Evolutionary conservation across 2,113 vertebrate genomes (phyloP).

Genomic region (Redunca redunca): DNA sequence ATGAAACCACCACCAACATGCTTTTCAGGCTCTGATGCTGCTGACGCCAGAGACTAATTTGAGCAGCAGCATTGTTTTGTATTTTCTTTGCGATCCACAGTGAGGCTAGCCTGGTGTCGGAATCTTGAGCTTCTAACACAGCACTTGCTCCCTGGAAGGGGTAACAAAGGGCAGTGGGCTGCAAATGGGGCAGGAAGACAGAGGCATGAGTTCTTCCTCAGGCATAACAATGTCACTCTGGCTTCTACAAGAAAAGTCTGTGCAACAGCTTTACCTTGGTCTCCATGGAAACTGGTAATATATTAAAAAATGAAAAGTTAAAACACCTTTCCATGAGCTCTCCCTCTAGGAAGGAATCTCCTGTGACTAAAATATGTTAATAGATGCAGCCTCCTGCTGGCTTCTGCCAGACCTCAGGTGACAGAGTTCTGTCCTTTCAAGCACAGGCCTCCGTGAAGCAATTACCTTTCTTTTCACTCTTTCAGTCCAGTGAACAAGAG

Average conservation of each 20-base stretch:
- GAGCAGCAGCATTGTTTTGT: background rate
- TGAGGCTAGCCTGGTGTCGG: background rate
- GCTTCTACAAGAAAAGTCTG: background rate
- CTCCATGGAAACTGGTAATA: conserved; percentile 55
- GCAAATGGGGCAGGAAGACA: background rate
- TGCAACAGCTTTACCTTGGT: conserved; percentile 16
- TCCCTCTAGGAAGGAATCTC: conserved; percentile 34
- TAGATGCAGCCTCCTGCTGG: background rate
- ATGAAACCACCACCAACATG: background rate
- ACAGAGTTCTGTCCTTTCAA: background rate
- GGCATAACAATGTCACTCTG: background rate
- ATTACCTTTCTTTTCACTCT: background rate
- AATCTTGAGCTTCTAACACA: background rate
- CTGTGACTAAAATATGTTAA: conserved; percentile 3
- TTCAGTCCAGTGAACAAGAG: background rate
- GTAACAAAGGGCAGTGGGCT: background rate
- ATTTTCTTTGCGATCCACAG: background rate
- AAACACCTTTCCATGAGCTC: background rate
- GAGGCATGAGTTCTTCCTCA: background rate
- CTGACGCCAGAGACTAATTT: background rate
- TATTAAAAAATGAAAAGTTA: conserved; percentile 22
- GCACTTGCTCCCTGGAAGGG: background rate
- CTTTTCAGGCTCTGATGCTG: background rate
- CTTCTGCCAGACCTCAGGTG: background rate
- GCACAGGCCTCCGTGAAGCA: background rate